Percentiles rank a stretch among this genome's conserved stretches.
These are phyloP conservation scores for Chaetorhynchus papuensis DNA, from an alignment of 2,113 vertebrate species.

Conservation along the genomic window DNA sequence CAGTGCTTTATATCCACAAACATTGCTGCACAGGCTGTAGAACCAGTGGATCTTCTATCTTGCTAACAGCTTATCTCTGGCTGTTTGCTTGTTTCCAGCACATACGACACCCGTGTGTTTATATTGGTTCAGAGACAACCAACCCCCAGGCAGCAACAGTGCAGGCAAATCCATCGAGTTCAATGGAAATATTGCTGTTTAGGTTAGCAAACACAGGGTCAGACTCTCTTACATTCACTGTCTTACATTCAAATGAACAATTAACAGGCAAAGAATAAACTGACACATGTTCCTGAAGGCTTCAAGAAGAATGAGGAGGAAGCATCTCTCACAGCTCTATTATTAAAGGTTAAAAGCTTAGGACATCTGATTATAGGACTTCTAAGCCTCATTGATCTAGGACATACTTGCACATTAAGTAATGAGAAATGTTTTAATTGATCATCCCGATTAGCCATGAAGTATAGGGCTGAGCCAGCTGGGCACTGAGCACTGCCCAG, in stretches of 20 bases:
- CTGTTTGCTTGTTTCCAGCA: not conserved
- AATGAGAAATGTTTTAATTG: constrained; percentile 14
- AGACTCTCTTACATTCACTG: not conserved
- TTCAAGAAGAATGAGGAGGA: not conserved
- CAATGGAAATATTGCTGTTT: not conserved
- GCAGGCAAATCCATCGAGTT: not conserved
- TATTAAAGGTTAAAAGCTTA: not conserved
- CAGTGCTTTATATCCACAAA: not conserved
- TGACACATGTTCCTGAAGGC: not conserved
- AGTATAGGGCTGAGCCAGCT: not conserved
- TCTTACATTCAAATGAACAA: not conserved
- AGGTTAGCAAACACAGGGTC: not conserved
- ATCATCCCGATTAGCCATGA: not conserved
- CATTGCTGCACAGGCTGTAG: not conserved
- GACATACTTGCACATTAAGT: not conserved
- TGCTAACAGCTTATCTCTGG: not conserved
- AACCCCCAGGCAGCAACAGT: not conserved
- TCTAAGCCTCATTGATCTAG: constrained; percentile 14
- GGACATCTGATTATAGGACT: not conserved
- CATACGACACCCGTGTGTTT: not conserved
- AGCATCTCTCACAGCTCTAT: not conserved
- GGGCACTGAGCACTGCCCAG: not conserved
- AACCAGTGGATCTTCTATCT: not conserved
- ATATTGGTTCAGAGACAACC: not conserved
- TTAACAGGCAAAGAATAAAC: not conserved